Evolutionary conservation across 2,797 vertebrate species (phyloP).

Genomic region (Ceryle rudis): DNA sequence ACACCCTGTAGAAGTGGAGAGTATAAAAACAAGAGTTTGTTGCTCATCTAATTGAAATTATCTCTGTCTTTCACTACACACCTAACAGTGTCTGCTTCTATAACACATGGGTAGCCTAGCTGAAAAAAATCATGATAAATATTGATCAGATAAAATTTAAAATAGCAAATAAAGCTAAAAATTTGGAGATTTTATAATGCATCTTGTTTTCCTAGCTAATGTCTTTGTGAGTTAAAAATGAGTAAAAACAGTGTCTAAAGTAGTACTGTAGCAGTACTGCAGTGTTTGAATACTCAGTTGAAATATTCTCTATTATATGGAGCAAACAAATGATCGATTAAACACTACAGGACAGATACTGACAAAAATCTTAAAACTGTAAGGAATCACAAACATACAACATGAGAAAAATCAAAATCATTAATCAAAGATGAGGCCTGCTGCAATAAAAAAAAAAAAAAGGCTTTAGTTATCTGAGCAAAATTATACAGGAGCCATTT

Average conservation of each 20-base stretch:
- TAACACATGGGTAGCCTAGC: not conserved
- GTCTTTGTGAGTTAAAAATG: not conserved
- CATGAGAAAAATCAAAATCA: constrained; percentile 20
- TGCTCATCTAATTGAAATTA: not conserved
- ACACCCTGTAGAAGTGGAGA: not conserved
- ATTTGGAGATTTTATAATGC: not conserved
- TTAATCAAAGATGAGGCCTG: not conserved
- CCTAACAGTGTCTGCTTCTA: not conserved
- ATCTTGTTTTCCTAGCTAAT: not conserved
- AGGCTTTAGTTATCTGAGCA: not conserved
- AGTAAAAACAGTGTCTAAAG: not conserved
- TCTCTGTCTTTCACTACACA: not conserved
- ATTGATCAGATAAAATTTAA: not conserved
- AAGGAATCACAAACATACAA: not conserved
- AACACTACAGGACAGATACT: constrained; percentile 33
- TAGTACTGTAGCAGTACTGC: not conserved
- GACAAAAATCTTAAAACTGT: constrained; percentile 53
- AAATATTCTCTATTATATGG: not conserved
- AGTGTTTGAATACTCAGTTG: not conserved
- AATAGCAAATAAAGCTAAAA: not conserved
- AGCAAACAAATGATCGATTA: constrained; percentile 50
- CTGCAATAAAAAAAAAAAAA: not conserved
- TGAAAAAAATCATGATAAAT: not conserved
- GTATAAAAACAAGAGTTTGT: not conserved
- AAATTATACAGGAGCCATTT: not conserved